A percentile compares a stretch with the other conserved stretches of the same genome.
Conservation (phyloP, 2,888 invertebrate species). For the Drosophila acutilabella region DNA sequence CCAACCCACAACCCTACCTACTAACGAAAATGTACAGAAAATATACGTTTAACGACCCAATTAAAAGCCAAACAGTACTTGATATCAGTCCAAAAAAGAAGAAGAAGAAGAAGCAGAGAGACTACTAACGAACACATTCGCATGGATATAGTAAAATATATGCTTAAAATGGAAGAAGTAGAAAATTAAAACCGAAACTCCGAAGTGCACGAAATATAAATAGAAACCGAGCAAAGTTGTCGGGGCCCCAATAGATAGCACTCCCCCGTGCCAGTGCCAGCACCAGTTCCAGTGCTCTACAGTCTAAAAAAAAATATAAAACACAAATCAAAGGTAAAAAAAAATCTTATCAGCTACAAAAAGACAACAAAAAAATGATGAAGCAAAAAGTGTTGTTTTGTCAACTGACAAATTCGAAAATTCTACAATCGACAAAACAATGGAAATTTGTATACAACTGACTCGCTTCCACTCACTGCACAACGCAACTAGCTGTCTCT, state of each 20-base stretch:
- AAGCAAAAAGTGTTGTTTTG: constrained; percentile 39
- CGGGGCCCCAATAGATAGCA: constrained; percentile 52
- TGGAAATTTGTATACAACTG: constrained; percentile 30
- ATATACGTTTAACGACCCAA: constrained; percentile 78
- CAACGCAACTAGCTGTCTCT: background rate
- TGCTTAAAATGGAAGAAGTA: constrained; percentile 52
- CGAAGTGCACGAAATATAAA: constrained; percentile 30
- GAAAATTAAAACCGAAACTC: constrained; percentile 18
- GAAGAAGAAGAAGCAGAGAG: too few species aligned
- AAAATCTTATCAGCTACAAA: constrained; percentile 26
- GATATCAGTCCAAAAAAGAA: constrained; percentile 63
- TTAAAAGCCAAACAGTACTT: constrained; percentile 73
- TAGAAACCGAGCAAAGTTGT: constrained; percentile 46
- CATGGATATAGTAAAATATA: constrained; percentile 65
- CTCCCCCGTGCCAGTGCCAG: constrained; percentile 19
- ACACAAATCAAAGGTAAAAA: constrained; percentile 73
- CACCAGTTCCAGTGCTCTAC: constrained; percentile 6
- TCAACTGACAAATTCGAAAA: constrained; percentile 31
- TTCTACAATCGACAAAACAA: constrained; percentile 28
- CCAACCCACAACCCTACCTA: background rate
- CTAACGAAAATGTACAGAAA: constrained; percentile 18
- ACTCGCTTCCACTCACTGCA: background rate
- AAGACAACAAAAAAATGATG: constrained; percentile 34
- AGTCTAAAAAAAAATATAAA: constrained; percentile 21
- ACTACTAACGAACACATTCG: constrained; percentile 47